Percentiles rank a stretch among this genome's conserved stretches.
Evolutionary conservation across 1,140 invertebrate species (phyloP).

Genomic region (Asobara japonica): DNA sequence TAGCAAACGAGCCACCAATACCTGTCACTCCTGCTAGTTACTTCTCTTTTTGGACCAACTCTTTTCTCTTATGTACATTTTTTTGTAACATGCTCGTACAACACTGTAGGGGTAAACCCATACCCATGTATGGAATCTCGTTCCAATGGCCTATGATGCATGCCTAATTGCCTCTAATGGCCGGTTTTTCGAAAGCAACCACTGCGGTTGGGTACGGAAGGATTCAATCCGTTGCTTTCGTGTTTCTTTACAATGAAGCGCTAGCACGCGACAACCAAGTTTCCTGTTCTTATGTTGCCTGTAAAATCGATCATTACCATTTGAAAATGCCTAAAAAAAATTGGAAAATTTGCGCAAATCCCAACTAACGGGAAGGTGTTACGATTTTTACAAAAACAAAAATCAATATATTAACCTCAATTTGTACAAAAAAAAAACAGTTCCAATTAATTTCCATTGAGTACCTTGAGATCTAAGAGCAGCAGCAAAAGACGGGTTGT

Average conservation of each 20-base stretch:
- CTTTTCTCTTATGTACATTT: not conserved
- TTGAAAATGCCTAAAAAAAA: not conserved
- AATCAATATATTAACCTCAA: too few relatives aligned
- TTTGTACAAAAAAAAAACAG: too few relatives aligned
- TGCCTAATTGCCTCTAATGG: constrained; percentile 51
- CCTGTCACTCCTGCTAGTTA: not conserved
- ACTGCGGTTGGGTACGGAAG: constrained; percentile 27
- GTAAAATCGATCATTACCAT: not conserved
- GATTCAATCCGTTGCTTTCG: not conserved
- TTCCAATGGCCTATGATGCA: constrained; percentile 47
- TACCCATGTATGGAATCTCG: constrained; percentile 42
- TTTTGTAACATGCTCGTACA: not conserved
- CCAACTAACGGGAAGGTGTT: too few relatives aligned
- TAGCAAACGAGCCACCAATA: not conserved
- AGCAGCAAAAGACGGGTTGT: too few relatives aligned
- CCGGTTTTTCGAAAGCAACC: constrained; percentile 47
- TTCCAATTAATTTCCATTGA: too few relatives aligned
- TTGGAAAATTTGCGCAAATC: not conserved
- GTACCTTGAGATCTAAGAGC: too few relatives aligned
- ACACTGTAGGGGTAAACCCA: constrained; percentile 29
- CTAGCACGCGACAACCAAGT: not conserved
- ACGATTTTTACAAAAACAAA: too few relatives aligned
- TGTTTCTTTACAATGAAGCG: constrained; percentile 3
- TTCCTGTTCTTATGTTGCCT: not conserved
- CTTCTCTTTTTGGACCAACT: not conserved